These are phyloP conservation scores for Argynnis bischoffii DNA, from an alignment of 2,888 invertebrate species.

Conservation along the genomic window DNA sequence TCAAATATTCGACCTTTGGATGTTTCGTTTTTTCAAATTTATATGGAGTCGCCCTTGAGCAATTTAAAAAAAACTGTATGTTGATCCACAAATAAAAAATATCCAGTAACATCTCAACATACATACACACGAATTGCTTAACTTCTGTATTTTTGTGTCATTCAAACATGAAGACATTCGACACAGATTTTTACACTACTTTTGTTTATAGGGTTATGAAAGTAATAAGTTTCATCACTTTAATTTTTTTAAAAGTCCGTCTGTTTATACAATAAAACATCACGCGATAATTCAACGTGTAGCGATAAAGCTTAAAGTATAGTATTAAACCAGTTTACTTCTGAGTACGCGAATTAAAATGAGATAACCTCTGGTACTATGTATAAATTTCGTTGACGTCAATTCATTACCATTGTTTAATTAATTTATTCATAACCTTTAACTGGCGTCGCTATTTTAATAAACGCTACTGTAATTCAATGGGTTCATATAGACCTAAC, in stretches of 20 bases:
- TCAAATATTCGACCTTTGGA: too few relatives aligned
- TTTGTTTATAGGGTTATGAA: background rate
- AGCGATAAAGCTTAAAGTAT: conserved; percentile 49
- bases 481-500: too few relatives aligned
- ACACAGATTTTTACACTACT: too few relatives aligned
- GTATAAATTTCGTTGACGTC: conserved; percentile 35
- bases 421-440: conserved; percentile 13
- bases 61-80: too few relatives aligned
- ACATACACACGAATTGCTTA: too few relatives aligned
- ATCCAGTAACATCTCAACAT: too few relatives aligned
- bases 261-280: conserved; percentile 41
- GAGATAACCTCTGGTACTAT: conserved; percentile 55
- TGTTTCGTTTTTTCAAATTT: too few relatives aligned
- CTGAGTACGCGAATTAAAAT: conserved; percentile 47
- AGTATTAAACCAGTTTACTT: conserved; percentile 57
- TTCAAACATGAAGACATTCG: too few relatives aligned
- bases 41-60: too few relatives aligned
- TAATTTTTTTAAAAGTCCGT: conserved; percentile 13
- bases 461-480: too few relatives aligned
- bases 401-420: conserved; percentile 45
- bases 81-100: too few relatives aligned
- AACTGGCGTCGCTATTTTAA: background rate
- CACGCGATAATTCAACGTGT: conserved; percentile 47
- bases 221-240: conserved; percentile 42
- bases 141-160: too few relatives aligned